Conservation (phyloP, 2,888 invertebrate species). For the Idaea dimidiata region DNA sequence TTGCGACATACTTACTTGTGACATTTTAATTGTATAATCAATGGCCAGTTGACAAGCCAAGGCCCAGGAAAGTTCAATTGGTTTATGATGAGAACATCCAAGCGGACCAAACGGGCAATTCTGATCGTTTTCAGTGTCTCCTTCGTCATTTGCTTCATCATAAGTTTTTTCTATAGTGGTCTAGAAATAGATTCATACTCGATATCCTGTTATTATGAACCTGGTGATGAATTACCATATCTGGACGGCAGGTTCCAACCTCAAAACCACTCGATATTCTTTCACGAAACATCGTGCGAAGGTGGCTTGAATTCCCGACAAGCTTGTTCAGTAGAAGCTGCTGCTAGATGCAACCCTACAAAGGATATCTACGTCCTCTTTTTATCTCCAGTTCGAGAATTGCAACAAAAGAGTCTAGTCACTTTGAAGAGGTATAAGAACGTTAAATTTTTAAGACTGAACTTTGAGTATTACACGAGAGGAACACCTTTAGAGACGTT, state of each 20-base stretch:
- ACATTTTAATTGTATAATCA: too few relatives aligned
- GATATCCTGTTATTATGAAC: background rate
- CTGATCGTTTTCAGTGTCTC: too few relatives aligned
- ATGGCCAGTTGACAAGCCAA: too few relatives aligned
- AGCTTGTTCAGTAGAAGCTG: slow-evolving; percentile 35
- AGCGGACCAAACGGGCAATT: too few relatives aligned
- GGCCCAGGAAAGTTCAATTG: too few relatives aligned
- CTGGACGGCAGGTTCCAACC: background rate
- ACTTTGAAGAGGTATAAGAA: slow-evolving; percentile 60
- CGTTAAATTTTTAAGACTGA: slow-evolving; percentile 71
- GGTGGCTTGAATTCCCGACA: slow-evolving; percentile 54
- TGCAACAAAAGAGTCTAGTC: slow-evolving; percentile 8
- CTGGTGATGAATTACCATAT: background rate
- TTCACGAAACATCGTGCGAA: slow-evolving; percentile 83
- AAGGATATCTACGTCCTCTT: slow-evolving; percentile 69
- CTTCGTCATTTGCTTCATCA: too few relatives aligned
- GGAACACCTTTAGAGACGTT: slow-evolving; percentile 80
- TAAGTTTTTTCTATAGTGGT: background rate
- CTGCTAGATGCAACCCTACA: slow-evolving; percentile 26
- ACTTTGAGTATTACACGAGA: slow-evolving; percentile 72
- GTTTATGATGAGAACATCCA: too few relatives aligned
- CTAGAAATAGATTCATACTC: background rate
- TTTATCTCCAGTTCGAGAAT: slow-evolving; percentile 22
- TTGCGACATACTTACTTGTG: too few relatives aligned
- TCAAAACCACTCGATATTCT: slow-evolving; percentile 73